Evolutionary conservation across 2,888 invertebrate species (phyloP).

Genomic region (Gonocerus acuteangulatus): DNA sequence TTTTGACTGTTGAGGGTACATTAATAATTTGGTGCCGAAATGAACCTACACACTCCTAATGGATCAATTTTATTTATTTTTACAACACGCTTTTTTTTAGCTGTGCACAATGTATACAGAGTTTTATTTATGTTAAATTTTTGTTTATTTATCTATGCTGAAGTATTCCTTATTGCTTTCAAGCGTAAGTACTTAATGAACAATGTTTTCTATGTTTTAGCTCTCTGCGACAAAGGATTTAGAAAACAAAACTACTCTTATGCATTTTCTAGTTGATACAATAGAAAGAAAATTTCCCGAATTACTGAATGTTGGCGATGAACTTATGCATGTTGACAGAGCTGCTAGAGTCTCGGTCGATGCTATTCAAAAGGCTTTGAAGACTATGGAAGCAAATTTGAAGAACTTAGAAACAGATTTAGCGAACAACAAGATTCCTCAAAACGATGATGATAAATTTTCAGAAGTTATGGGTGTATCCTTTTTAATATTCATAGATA

Average conservation of each 20-base stretch:
- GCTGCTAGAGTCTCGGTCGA: slow-evolving; percentile 55
- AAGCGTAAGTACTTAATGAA: too few relatives aligned
- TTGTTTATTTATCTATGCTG: too few relatives aligned
- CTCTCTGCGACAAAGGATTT: slow-evolving; percentile 83
- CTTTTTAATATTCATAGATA: slow-evolving; percentile 44
- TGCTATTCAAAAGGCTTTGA: slow-evolving; percentile 67
- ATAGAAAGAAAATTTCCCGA: slow-evolving; percentile 86
- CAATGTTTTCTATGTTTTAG: slow-evolving; percentile 45
- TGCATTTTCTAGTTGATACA: slow-evolving; percentile 84
- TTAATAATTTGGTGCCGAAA: too few relatives aligned
- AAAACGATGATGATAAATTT: slow-evolving; percentile 77
- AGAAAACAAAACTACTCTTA: slow-evolving; percentile 83
- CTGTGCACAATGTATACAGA: too few relatives aligned
- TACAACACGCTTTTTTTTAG: too few relatives aligned
- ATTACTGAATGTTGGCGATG: slow-evolving; percentile 71
- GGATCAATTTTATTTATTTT: too few relatives aligned
- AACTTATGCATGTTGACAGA: slow-evolving; percentile 80
- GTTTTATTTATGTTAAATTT: too few relatives aligned
- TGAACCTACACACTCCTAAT: too few relatives aligned
- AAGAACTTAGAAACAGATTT: slow-evolving; percentile 85
- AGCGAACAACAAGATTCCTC: slow-evolving; percentile 71
- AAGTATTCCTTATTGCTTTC: too few relatives aligned
- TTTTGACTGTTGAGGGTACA: too few relatives aligned
- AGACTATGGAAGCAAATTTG: slow-evolving; percentile 80
- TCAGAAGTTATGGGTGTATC: slow-evolving; percentile 80